phyloP scores from a whole-genome alignment of 2,888 invertebrate species.

The Itoplectis maculator region DNA sequence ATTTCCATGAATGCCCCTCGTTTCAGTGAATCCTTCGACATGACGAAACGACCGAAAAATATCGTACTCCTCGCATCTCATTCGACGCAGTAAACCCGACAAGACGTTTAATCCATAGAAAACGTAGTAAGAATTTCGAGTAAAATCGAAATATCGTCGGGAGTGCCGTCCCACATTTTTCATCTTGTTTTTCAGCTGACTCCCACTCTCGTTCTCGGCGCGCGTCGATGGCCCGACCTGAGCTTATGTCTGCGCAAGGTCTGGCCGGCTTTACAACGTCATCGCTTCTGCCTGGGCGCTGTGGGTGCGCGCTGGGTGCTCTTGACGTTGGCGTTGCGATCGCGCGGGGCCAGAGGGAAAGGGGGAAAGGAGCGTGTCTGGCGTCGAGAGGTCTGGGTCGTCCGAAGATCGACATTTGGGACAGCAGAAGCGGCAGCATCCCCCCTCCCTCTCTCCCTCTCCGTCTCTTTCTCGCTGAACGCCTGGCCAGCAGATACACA shows the following conservation, averaged over 20 bases:
- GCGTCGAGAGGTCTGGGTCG: slow-evolving; percentile 76
- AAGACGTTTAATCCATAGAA: not conserved
- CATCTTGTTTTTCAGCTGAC: slow-evolving; percentile 36
- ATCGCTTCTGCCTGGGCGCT: too few relatives aligned
- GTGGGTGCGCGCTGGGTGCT: slow-evolving; percentile 29
- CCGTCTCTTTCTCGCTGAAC: slow-evolving; percentile 38
- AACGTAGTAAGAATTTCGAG: not conserved
- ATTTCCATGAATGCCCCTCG: too few relatives aligned
- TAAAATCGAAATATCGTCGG: not conserved
- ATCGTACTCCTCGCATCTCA: not conserved
- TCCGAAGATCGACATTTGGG: slow-evolving; percentile 70
- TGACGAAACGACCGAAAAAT: too few relatives aligned
- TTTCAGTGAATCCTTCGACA: too few relatives aligned
- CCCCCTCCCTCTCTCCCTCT: too few relatives aligned
- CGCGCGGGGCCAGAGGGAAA: slow-evolving; percentile 58
- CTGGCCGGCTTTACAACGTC: slow-evolving; percentile 57
- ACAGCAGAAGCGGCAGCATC: slow-evolving; percentile 38
- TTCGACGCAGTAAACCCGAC: not conserved
- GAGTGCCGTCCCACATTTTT: slow-evolving; percentile 29
- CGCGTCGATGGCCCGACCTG: slow-evolving; percentile 10
- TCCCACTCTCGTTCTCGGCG: slow-evolving; percentile 21
- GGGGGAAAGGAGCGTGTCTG: slow-evolving; percentile 65
- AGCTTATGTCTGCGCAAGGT: slow-evolving; percentile 64
- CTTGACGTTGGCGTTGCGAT: slow-evolving; percentile 47
- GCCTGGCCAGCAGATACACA: slow-evolving; percentile 15